Percentiles rank a stretch among this genome's conserved stretches.
phyloP scores from a whole-genome alignment of 2,113 vertebrate species.

The Hippocampus mohnikei region DNA sequence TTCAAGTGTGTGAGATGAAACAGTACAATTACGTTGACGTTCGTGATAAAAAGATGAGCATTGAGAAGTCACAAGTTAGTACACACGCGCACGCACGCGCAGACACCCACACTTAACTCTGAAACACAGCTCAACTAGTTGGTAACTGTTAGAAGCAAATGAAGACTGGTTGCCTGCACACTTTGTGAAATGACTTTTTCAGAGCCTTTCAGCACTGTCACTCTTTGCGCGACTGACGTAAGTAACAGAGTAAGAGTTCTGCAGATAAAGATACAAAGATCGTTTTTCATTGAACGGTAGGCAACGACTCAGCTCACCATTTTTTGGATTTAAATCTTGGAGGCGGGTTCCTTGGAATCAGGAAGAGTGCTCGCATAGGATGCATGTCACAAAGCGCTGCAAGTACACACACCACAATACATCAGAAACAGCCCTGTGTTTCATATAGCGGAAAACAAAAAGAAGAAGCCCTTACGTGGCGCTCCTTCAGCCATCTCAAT shows the following conservation, averaged over 20 bases:
- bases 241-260: background rate
- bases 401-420: background rate
- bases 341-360: constrained; percentile 97
- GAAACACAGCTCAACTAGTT: background rate
- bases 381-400: constrained; percentile 98
- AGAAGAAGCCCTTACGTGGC: constrained; percentile 82
- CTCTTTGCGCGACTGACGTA: background rate
- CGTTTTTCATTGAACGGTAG: background rate
- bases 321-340: constrained; percentile 98
- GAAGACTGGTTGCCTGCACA: background rate
- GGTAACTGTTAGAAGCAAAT: background rate
- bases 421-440: background rate
- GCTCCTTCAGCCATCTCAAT: constrained; percentile 99
- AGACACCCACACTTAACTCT: background rate
- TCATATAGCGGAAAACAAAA: background rate
- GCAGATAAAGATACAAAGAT: background rate
- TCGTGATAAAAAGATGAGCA: too few relatives aligned
- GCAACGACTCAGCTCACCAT: constrained; percentile 77
- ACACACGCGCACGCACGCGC: too few relatives aligned
- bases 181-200: background rate
- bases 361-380: constrained; percentile 97
- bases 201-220: too few relatives aligned
- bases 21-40: too few relatives aligned
- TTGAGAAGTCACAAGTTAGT: too few relatives aligned
- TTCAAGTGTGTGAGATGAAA: too few relatives aligned